phyloP scores from a whole-genome alignment of 2,797 vertebrate genomes.

The Hydrophis major region DNA sequence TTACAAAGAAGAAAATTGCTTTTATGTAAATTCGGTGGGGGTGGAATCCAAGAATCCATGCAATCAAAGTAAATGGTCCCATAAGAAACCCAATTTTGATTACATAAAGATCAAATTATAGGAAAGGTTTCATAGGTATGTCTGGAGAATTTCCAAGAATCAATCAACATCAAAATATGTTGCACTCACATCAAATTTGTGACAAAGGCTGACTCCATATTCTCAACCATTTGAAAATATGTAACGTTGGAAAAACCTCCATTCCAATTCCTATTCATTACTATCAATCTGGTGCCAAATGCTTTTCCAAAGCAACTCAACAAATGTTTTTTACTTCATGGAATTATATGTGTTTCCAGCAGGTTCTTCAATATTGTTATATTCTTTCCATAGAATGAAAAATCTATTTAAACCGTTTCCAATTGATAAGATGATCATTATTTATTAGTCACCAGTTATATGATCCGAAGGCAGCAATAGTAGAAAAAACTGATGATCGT shows the following conservation, averaged over 20 bases:
- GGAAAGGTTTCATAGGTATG: neutral
- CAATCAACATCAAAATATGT: neutral
- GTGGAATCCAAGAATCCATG: neutral
- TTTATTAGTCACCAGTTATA: neutral
- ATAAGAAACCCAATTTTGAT: neutral
- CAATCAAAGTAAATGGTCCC: neutral
- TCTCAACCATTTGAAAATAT: neutral
- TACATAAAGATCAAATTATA: neutral
- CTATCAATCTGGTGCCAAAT: neutral
- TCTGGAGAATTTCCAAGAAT: neutral
- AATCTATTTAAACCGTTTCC: neutral
- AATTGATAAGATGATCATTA: neutral
- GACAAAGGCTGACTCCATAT: neutral
- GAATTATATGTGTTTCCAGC: neutral
- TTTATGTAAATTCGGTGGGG: neutral
- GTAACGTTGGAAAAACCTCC: neutral
- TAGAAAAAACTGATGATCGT: neutral
- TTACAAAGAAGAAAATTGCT: neutral
- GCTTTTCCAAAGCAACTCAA: neutral
- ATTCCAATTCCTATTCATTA: neutral
- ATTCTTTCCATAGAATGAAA: neutral
- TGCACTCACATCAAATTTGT: neutral
- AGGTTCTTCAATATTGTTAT: neutral
- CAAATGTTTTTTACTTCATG: neutral
- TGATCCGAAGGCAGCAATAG: neutral